Evolutionary conservation across 2,113 vertebrate species (phyloP), one percentile per base, ranked within the genome.

Genomic region (Spea bombifrons): DNA sequence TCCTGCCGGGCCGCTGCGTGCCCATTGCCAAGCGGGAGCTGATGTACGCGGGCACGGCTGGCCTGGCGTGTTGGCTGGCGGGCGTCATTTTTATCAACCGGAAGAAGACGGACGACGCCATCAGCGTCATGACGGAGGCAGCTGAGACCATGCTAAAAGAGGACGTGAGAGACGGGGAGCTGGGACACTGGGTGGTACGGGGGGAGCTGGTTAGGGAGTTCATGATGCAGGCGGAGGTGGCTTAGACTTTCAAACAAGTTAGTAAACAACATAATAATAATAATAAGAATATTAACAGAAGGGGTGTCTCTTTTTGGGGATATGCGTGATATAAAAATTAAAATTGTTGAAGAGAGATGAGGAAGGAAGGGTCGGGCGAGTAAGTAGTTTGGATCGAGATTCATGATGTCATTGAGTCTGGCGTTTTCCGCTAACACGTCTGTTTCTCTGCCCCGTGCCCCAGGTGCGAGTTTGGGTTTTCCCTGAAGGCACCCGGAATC

Each of bases 11-110:
- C 5, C 89, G 87, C 73, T 93, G 92, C 0, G 90, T 92, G 81
- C 90, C 91, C 79, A 83, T 94, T 0, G 92, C 91, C 85, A 93
- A 93, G 84, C 88, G 87, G 8, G 92, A 94, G 83, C 88, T 94
- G 2, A 55, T 92, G 0, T 94, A 89, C 84, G 76, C 91, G 0
- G 92, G 92, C 79, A 88, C 86, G 0, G 91, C 91, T 2, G 92
- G 92, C 17, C 87, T 89, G 83, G 91, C 90, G 10, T 92, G 91
- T 15, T 94, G 92, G 91, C 85, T 94, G 81, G 86, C 87, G 0
- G 90, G 92, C 49, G 83, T 90, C 64, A 90, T 94, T 86, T 94
- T 94, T 87, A 91, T 94, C 2, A 73, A 94, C 83, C 90, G 92
- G 43, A 88, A 50, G n/a, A 87, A 80, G 8, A 88, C 87, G 0